These are phyloP conservation scores for Cairina moschata DNA, from an alignment of 2,113 vertebrate genomes.

Conservation along the genomic window DNA sequence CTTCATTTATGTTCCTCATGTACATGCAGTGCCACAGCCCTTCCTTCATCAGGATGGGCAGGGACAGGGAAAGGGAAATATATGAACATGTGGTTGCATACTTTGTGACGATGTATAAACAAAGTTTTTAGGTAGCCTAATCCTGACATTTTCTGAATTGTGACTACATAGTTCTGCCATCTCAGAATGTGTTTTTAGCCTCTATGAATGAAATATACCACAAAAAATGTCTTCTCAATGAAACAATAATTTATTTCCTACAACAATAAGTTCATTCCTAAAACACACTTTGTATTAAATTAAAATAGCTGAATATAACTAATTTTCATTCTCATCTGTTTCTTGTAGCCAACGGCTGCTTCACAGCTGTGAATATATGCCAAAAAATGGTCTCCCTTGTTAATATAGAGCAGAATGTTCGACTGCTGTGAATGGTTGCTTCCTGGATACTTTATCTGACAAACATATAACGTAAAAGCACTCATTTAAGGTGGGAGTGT, in stretches of 20 bases:
- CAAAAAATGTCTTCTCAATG: background rate
- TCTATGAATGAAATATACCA: background rate
- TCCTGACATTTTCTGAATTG: background rate
- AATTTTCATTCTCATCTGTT: background rate
- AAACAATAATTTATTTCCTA: background rate
- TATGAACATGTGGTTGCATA: background rate
- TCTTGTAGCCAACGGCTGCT: background rate
- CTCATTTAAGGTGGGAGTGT: background rate
- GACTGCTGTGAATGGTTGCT: background rate
- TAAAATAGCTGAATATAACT: background rate
- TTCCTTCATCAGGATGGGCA: background rate
- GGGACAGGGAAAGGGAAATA: background rate
- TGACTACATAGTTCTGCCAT: background rate
- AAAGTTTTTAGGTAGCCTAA: background rate
- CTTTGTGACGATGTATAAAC: background rate
- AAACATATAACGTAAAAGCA: background rate
- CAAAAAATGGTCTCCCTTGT: background rate
- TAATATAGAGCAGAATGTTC: background rate
- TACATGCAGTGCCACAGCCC: background rate
- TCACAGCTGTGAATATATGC: background rate
- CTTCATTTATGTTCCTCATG: background rate
- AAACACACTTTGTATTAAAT: background rate
- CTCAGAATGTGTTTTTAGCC: background rate
- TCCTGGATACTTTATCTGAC: conserved; percentile 17
- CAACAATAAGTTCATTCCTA: background rate